phyloP scores from a whole-genome alignment of 2,888 invertebrate genomes.

The Melanostoma scalare region DNA sequence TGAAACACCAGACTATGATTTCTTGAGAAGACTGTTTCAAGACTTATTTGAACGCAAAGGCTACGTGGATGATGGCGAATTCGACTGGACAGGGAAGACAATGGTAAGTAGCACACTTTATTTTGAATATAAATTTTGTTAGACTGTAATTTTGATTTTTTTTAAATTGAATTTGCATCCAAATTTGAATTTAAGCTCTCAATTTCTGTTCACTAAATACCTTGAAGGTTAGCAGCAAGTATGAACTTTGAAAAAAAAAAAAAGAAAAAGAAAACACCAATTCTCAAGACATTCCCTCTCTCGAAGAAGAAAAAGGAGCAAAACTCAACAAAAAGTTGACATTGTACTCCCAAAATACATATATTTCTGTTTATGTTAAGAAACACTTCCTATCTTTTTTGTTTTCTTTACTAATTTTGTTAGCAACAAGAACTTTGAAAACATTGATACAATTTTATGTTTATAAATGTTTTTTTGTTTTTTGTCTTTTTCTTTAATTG shows the following conservation, averaged over 20 bases:
- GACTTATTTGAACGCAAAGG: slow-evolving; percentile 94
- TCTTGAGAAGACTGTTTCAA: slow-evolving; percentile 96
- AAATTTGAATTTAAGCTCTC: slow-evolving; percentile 21
- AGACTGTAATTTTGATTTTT: not conserved
- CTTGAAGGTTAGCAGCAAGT: slow-evolving; percentile 60
- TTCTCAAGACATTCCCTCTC: slow-evolving; percentile 34
- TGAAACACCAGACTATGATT: slow-evolving; percentile 99
- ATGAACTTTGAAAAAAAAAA: slow-evolving; percentile 45
- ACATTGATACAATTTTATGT: slow-evolving; percentile 21
- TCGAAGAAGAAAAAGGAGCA: slow-evolving; percentile 28
- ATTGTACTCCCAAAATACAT: slow-evolving; percentile 1
- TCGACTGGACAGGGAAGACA: slow-evolving; percentile 97
- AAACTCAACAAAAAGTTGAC: slow-evolving; percentile 15
- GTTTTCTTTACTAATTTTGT: slow-evolving; percentile 24
- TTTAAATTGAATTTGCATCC: not conserved
- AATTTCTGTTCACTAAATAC: slow-evolving; percentile 60
- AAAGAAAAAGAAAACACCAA: slow-evolving; percentile 35
- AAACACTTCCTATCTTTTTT: slow-evolving; percentile 34
- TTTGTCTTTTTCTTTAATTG: slow-evolving; percentile 61
- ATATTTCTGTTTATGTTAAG: slow-evolving; percentile 12
- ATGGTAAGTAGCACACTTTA: slow-evolving; percentile 82
- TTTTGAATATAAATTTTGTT: not conserved
- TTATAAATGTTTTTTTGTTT: slow-evolving; percentile 51
- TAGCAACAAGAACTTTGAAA: slow-evolving; percentile 42
- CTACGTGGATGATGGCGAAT: slow-evolving; percentile 94